A percentile compares a stretch with the other conserved stretches of the same genome.
phyloP scores from a whole-genome alignment of 2,113 vertebrate genomes.

The Lonchura striata region DNA sequence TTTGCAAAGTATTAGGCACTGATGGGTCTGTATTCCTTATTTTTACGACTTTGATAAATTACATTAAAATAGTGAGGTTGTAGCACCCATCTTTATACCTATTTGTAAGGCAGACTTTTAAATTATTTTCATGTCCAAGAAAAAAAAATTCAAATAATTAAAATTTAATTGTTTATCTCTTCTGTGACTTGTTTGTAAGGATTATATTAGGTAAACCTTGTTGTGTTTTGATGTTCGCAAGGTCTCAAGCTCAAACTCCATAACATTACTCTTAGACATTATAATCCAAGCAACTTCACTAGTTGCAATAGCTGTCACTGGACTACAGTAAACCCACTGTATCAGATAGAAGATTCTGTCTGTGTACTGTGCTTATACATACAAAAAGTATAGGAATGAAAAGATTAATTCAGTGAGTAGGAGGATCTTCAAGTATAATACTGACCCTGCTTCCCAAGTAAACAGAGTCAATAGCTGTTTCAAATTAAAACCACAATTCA shows the following conservation, averaged over 20 bases:
- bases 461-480: background rate
- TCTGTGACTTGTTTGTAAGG: background rate
- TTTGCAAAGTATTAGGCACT: background rate
- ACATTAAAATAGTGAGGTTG: background rate
- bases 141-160: background rate
- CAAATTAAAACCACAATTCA: background rate
- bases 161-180: background rate
- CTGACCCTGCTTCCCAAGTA: background rate
- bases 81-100: background rate
- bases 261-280: background rate
- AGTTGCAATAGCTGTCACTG: background rate
- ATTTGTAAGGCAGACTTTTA: background rate
- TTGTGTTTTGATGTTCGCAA: background rate
- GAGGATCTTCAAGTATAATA: background rate
- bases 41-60: background rate
- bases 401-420: background rate
- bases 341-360: background rate
- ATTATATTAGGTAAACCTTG: background rate
- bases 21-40: background rate
- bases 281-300: background rate
- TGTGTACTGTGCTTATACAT: background rate
- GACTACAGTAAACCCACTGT: background rate
- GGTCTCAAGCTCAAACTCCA: background rate
- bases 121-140: background rate
- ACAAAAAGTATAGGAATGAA: background rate